phyloP scores from a whole-genome alignment of 2,888 invertebrate genomes.

The Melieria crassipennis region DNA sequence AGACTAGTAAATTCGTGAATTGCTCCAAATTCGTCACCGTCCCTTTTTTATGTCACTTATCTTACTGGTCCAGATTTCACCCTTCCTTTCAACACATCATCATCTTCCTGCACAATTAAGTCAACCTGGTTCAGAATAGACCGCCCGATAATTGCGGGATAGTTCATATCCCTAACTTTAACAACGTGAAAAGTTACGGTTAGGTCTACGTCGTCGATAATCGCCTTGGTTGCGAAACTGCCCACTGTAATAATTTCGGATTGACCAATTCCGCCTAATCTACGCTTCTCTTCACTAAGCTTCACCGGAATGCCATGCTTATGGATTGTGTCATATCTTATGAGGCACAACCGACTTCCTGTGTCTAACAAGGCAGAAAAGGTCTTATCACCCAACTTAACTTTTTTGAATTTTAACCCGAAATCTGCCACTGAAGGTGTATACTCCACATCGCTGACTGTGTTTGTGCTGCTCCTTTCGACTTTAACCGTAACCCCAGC shows the following conservation, averaged over 20 bases:
- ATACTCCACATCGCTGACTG: neutral
- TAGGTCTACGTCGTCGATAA: neutral
- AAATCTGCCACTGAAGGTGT: neutral
- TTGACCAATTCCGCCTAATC: conserved; percentile 10
- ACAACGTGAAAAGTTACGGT: neutral
- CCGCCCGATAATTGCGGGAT: neutral
- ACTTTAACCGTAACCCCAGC: neutral
- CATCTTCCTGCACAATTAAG: conserved; percentile 7
- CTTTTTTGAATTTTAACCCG: neutral
- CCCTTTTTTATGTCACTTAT: neutral
- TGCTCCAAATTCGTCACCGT: neutral
- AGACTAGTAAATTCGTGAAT: neutral
- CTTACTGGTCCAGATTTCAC: too few relatives aligned
- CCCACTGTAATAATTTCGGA: neutral
- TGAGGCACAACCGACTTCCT: too few relatives aligned
- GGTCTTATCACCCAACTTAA: neutral
- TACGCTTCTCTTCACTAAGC: neutral
- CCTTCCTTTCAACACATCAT: neutral
- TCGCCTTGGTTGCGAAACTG: neutral
- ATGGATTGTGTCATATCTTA: too few relatives aligned
- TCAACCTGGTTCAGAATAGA: conserved; percentile 13
- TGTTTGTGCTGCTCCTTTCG: neutral
- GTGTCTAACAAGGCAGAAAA: neutral
- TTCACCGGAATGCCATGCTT: too few relatives aligned
- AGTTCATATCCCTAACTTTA: conserved; percentile 10